Evolutionary conservation across 2,113 vertebrate species (phyloP), one percentile per base, ranked within the genome.

Genomic region (Zosterops hypoxanthus): DNA sequence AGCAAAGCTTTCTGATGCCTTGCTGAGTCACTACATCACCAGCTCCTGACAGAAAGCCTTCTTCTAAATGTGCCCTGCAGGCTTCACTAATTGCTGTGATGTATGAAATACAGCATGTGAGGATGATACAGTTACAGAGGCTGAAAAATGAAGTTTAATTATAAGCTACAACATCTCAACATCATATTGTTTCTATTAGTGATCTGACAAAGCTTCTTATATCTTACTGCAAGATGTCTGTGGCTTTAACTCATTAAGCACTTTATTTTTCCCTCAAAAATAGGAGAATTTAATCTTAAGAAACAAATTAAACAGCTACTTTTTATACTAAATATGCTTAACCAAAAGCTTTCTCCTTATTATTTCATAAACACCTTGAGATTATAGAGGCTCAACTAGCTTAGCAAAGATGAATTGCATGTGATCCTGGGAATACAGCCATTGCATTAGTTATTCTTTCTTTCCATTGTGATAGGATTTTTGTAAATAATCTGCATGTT

Each of bases 401-500:
- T 90, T 69, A 92, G 59, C 72, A 69, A 87, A 79, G 90, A 90
- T 86, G 66, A 94, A 93, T 91, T 86, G 70, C 61, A 42, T 53
- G 53, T 49, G 90, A 86, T 65, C 69, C 68, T 92, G 63, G 90
- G 87, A 95, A 83, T 77, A 85, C 52, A 97, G 93, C 70, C 83
- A 29, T 41, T 87, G 24, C 52, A 44, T 84, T 88, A 86, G 36
- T 86, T 95, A 95, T 86, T 93, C 82, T 88, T 88, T 65, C 61
- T 90, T 92, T 82, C 61, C 7, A 1, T 92, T 82, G 46, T 18
- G 2, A 77, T 88, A 64, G 73, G 57, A 65, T 90, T 91, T 71
- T 92, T 93, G 61, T 92, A 93, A 95, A 97, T 92, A 86, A 91
- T 87, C 69, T 94, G 69, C 91, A 64, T 78, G 86, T 72, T 92